Evolutionary conservation across 2,888 invertebrate genomes (phyloP).

Genomic region (Noctuana brunneofusca): DNA sequence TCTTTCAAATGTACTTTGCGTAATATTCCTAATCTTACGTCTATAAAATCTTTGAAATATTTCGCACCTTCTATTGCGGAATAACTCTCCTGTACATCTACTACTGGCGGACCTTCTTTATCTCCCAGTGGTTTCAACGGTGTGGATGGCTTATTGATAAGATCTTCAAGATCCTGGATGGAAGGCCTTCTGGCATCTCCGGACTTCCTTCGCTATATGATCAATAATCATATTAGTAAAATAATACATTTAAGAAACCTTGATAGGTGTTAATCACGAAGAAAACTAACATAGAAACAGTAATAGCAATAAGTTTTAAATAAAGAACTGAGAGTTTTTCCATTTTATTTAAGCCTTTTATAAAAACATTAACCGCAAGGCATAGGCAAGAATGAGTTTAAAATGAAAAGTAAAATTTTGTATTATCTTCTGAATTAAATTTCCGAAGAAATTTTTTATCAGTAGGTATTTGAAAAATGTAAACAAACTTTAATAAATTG

Average conservation of each 20-base stretch:
- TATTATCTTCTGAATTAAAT: background rate
- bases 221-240: slow-evolving; percentile 46
- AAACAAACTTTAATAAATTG: background rate
- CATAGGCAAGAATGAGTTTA: slow-evolving; percentile 1
- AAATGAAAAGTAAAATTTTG: background rate
- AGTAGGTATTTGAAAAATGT: too few species aligned
- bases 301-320: slow-evolving; percentile 9
- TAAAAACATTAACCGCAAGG: background rate
- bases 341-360: background rate
- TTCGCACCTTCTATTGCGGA: slow-evolving; percentile 96
- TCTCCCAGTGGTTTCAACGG: slow-evolving; percentile 90
- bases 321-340: background rate
- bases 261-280: slow-evolving; percentile 58
- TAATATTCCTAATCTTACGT: background rate
- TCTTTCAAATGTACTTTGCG: background rate
- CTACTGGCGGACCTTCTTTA: slow-evolving; percentile 91
- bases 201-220: slow-evolving; percentile 90
- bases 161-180: slow-evolving; percentile 94
- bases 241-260: slow-evolving; percentile 12
- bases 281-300: slow-evolving; percentile 44
- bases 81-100: slow-evolving; percentile 97
- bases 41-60: background rate
- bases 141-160: slow-evolving; percentile 94
- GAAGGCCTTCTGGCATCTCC: slow-evolving; percentile 95
- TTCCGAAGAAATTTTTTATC: too few species aligned